Conservation (phyloP, 1,140 invertebrate species). For the Macrobrachium nipponense region DNA sequence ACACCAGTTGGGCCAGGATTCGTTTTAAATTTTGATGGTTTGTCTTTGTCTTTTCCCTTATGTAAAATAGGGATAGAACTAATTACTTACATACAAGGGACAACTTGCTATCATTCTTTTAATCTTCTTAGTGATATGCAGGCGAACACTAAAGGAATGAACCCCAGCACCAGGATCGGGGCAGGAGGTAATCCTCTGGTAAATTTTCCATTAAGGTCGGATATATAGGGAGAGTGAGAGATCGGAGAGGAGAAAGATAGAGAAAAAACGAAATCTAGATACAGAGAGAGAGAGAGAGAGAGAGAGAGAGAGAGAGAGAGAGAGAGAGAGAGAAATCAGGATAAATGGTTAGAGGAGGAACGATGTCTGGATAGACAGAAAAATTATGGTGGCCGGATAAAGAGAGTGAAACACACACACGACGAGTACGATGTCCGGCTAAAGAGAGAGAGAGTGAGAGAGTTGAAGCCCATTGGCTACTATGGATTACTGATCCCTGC, state of each 20-base stretch:
- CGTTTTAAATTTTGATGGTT: too few relatives aligned
- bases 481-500: too few relatives aligned
- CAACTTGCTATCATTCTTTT: too few relatives aligned
- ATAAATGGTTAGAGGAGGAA: not conserved
- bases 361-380: not conserved
- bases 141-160: too few relatives aligned
- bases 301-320: not conserved
- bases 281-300: not conserved
- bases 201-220: not conserved
- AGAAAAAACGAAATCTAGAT: not conserved
- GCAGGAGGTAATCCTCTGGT: too few relatives aligned
- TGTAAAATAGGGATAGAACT: too few relatives aligned
- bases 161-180: too few relatives aligned
- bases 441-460: slow-evolving; percentile 4
- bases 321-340: not conserved
- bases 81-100: too few relatives aligned
- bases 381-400: not conserved
- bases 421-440: not conserved
- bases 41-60: too few relatives aligned
- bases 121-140: too few relatives aligned
- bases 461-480: not conserved
- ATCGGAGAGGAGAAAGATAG: not conserved
- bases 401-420: not conserved
- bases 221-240: not conserved
- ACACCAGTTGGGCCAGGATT: too few relatives aligned